Percentiles rank a stretch among this genome's conserved stretches.
These are phyloP conservation scores for Drosophila ficusphila DNA, from an alignment of 1,140 invertebrate species.

Conservation along the genomic window DNA sequence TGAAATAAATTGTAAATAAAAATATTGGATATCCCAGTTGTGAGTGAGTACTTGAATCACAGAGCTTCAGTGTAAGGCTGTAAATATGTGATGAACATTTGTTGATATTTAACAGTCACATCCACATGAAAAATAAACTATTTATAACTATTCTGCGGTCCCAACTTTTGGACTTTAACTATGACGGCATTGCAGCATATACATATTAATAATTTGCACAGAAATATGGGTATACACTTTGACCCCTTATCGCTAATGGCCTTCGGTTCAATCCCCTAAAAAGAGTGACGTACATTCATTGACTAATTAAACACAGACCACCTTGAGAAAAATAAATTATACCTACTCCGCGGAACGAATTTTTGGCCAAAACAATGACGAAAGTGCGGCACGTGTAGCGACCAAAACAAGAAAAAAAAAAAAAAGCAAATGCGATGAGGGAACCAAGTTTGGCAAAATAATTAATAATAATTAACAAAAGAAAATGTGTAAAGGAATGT, in stretches of 20 bases:
- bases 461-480: slow-evolving; percentile 40
- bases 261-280: neutral
- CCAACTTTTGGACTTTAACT: neutral
- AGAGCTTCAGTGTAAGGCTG: neutral
- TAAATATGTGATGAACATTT: neutral
- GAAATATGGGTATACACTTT: neutral
- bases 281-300: slow-evolving; percentile 8
- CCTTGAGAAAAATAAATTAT: slow-evolving; percentile 5
- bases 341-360: slow-evolving; percentile 11
- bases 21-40: neutral
- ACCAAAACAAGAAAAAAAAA: slow-evolving; percentile 9
- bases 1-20: neutral
- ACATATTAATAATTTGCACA: neutral
- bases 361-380: slow-evolving; percentile 22
- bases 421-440: slow-evolving; percentile 6
- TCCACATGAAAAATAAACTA: neutral
- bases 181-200: neutral
- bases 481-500: slow-evolving; percentile 3
- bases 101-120: neutral
- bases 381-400: slow-evolving; percentile 35
- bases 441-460: slow-evolving; percentile 14
- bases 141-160: neutral
- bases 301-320: slow-evolving; percentile 10
- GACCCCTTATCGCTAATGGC: neutral
- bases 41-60: neutral